phyloP scores from a whole-genome alignment of 2,113 vertebrate genomes.

The Syrmaticus mikado region DNA sequence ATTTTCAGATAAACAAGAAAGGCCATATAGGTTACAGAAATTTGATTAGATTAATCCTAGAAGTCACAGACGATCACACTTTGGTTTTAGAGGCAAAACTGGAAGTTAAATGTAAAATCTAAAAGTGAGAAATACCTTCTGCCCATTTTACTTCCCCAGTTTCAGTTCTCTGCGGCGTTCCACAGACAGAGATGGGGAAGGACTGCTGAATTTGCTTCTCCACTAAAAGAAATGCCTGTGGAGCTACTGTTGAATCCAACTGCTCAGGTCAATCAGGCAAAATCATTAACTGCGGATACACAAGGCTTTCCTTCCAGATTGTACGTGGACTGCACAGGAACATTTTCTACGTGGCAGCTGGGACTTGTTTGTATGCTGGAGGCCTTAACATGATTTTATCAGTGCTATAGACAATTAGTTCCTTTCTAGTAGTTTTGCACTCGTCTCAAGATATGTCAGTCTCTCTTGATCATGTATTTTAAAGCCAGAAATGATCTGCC shows the following conservation, averaged over 20 bases:
- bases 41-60: not conserved
- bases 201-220: not conserved
- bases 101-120: not conserved
- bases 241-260: not conserved
- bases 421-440: not conserved
- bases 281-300: not conserved
- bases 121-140: not conserved
- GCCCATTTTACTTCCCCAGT: rapidly evolving
- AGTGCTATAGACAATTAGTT: not conserved
- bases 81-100: not conserved
- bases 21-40: not conserved
- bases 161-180: not conserved
- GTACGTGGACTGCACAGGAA: not conserved
- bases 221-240: not conserved
- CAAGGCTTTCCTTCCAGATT: not conserved
- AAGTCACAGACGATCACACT: not conserved
- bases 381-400: not conserved
- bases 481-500: not conserved
- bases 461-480: not conserved
- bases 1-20: not conserved
- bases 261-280: not conserved
- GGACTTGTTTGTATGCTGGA: not conserved
- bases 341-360: not conserved
- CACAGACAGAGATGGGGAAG: not conserved
- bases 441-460: not conserved